These are phyloP conservation scores for Mugil cephalus DNA, from an alignment of 2,113 vertebrate species.

Conservation along the genomic window DNA sequence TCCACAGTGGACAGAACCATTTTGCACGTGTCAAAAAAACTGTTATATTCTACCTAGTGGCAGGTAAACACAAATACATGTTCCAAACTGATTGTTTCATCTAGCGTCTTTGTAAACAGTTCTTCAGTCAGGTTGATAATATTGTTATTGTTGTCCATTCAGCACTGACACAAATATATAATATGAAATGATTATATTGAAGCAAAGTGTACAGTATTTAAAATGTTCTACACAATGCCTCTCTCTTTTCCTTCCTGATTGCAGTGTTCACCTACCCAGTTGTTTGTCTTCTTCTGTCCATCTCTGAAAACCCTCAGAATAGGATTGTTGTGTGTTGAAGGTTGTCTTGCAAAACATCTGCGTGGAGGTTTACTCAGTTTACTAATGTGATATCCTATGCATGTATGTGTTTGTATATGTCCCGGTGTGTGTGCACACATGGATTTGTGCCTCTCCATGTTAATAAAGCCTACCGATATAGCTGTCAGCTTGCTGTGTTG, in stretches of 20 bases:
- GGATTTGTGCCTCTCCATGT: constrained; percentile 70
- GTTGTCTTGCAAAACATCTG: constrained; percentile 62
- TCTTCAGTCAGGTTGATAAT: too few relatives aligned
- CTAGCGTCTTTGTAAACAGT: too few relatives aligned
- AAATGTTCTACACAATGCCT: background rate
- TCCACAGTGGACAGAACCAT: too few relatives aligned
- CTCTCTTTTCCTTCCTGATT: background rate
- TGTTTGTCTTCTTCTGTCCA: background rate
- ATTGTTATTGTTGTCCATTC: too few relatives aligned
- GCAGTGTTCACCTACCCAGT: background rate
- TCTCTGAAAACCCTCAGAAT: constrained; percentile 16
- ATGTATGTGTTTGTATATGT: constrained; percentile 27
- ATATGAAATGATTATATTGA: background rate
- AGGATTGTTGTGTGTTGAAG: constrained; percentile 26
- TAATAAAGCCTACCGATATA: constrained; percentile 81
- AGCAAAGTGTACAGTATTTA: background rate
- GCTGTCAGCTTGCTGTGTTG: constrained; percentile 80
- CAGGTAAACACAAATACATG: too few relatives aligned
- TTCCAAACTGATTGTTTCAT: too few relatives aligned
- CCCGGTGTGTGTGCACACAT: constrained; percentile 11
- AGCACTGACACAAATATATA: too few relatives aligned
- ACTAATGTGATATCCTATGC: constrained; percentile 8
- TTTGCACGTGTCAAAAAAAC: too few relatives aligned
- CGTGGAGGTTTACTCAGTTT: constrained; percentile 31
- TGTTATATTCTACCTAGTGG: too few relatives aligned